A percentile compares a stretch with the other conserved stretches of the same genome.
Conservation (phyloP, 2,888 invertebrate genomes). For the Adela reaumurella region DNA sequence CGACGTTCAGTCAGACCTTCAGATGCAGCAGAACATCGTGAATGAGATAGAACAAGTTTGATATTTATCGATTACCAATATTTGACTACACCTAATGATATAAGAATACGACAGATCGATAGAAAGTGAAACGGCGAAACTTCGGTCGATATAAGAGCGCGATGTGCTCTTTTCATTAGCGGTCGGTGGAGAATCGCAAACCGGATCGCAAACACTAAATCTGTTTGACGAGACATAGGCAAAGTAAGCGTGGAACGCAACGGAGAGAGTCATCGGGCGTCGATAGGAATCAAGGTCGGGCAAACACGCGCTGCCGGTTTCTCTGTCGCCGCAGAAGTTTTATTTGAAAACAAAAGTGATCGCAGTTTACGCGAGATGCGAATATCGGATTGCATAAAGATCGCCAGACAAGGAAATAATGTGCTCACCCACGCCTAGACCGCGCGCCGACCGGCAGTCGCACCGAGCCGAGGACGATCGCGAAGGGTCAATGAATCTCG, state of each 20-base stretch:
- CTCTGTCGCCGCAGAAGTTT: not conserved
- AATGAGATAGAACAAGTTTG: no score
- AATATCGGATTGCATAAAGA: conserved; percentile 22
- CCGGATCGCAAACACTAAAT: not conserved
- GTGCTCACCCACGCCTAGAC: conserved; percentile 14
- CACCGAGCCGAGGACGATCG: not conserved
- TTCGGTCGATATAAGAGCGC: not conserved
- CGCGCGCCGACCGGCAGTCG: conserved; percentile 5
- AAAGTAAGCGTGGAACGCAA: not conserved
- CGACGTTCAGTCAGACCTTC: no score
- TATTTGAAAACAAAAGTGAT: conserved; percentile 45
- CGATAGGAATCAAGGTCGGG: not conserved
- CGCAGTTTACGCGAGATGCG: conserved; percentile 28
- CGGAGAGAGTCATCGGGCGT: not conserved
- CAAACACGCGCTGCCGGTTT: not conserved
- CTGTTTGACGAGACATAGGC: not conserved
- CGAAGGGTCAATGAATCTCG: not conserved
- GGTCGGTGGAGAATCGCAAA: not conserved
- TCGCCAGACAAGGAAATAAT: conserved; percentile 10
- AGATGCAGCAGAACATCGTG: no score
- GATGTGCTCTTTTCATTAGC: not conserved
- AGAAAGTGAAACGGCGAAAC: not conserved
- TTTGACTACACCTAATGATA: no score
- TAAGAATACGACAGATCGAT: not conserved
- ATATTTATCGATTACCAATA: no score